Base-by-base conservation (phyloP, 53 echinoderm and acorn worm species). In the Henricia sp. region DNA sequence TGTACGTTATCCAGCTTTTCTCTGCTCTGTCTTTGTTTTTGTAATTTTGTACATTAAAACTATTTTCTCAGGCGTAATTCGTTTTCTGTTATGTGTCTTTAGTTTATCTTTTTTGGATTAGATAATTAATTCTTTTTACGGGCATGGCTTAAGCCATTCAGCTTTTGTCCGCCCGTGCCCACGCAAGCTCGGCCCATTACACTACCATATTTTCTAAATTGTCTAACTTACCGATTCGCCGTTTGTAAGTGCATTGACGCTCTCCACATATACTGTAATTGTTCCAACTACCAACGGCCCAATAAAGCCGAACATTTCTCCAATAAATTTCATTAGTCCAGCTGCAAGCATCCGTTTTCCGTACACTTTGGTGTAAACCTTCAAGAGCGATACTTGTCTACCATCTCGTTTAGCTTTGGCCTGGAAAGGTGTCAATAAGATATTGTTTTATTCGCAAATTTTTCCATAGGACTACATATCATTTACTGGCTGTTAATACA, bases 301-400 rank as follows among this genome's bases (percentile, higher is more conserved):
- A 37, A 92, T 82, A 64, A 89, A 85, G 33, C 74, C 82, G 41
- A 80, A 56, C 57, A 64, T 23, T 25, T 83, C 91, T 4, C 91
- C 87, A 16, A 69, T 12, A 16, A 87, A 20, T 54, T 83, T 83
- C 4, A 91, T 6, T 4, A 83, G 4, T 28, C 28, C 91, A 6
- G 87, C 87, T 59, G 37, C 25, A 41, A 91, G 46, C 67, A 87
- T 63, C 29, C 68, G 54, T 20, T 75, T 20, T 2, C 91, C 87
- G 74, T 87, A 87, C 19, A 87, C 91, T 36, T 42, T 83, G 19
- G 55, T 3, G 50, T 83, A 87, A 4, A 87, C 68, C 29, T 44
- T 91, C 44, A 54, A 74, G 60, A 91, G 73, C 16, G 87, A 60
- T n/a, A 73, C 65, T 35, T 72, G 71, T 48, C 55, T 82, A 9